Evolutionary conservation across 2,797 vertebrate genomes (phyloP).

Genomic region (Morelia viridis): DNA sequence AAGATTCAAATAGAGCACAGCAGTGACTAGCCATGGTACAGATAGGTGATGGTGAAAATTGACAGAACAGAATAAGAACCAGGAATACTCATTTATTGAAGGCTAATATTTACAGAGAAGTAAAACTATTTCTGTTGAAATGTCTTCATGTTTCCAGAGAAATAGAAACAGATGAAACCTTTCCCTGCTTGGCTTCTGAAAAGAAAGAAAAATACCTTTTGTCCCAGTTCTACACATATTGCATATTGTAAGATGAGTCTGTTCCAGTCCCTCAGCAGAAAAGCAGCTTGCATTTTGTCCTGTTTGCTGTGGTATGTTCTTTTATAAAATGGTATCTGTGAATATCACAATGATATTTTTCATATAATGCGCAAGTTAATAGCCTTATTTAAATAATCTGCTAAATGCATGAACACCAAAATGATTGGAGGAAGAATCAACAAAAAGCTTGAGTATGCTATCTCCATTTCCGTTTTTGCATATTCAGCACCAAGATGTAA

Average conservation of each 20-base stretch:
- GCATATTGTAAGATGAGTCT: not conserved
- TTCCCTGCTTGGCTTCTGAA: not conserved
- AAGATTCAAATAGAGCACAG: not conserved
- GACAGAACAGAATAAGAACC: not conserved
- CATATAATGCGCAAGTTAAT: not conserved
- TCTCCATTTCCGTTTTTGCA: not conserved
- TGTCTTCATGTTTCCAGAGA: not conserved
- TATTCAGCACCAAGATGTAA: not conserved
- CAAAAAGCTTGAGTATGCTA: not conserved
- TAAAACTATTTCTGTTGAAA: not conserved
- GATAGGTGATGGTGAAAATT: not conserved
- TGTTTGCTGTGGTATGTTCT: not conserved
- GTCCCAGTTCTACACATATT: not conserved
- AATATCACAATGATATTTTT: not conserved
- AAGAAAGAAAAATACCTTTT: not conserved
- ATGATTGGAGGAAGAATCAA: not conserved
- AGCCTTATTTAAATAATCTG: not conserved
- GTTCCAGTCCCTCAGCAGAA: not conserved
- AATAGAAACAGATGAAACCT: too few species aligned
- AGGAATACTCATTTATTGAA: not conserved
- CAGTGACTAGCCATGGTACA: not conserved
- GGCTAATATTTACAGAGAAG: not conserved
- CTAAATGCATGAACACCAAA: not conserved
- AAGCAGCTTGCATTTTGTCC: not conserved
- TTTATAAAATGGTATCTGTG: not conserved